phyloP scores from a whole-genome alignment of 2,113 vertebrate genomes.

The Apus apus region DNA sequence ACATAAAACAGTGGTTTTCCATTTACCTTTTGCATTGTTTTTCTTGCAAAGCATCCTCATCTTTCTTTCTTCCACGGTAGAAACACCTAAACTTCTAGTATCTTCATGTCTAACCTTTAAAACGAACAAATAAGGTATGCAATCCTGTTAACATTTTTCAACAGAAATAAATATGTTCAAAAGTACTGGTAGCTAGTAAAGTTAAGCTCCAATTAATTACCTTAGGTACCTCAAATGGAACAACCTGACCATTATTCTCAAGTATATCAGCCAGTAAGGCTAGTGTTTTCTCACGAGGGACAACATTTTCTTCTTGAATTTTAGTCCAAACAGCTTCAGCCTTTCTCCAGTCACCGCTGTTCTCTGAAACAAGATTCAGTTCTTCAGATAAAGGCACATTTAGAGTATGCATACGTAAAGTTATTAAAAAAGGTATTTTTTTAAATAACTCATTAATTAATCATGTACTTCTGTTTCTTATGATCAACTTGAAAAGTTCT shows the following conservation, averaged over 20 bases:
- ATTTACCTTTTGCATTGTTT: constrained; percentile 77
- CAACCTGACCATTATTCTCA: constrained; percentile 82
- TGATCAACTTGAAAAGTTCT: neutral
- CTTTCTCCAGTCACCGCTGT: constrained; percentile 81
- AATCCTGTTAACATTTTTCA: neutral
- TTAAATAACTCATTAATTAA: neutral
- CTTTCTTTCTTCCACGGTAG: neutral
- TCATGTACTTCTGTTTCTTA: neutral
- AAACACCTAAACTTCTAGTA: neutral
- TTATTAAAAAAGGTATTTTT: neutral
- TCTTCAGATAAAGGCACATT: neutral
- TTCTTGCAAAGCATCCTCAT: constrained; percentile 75
- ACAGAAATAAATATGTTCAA: neutral
- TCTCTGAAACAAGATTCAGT: constrained; percentile 73
- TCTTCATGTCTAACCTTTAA: constrained; percentile 78
- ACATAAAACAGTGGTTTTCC: neutral
- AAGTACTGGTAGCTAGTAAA: neutral
- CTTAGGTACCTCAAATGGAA: constrained; percentile 89
- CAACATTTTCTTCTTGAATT: constrained; percentile 94
- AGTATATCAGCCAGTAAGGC: constrained; percentile 83
- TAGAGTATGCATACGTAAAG: neutral
- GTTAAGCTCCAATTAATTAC: constrained; percentile 81
- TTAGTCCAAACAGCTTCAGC: constrained; percentile 90
- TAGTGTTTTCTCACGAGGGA: constrained; percentile 87
- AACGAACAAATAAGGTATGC: constrained; percentile 31